Conservation (phyloP, 2,888 invertebrate species). For the Gastracanthus pulcherrimus region DNA sequence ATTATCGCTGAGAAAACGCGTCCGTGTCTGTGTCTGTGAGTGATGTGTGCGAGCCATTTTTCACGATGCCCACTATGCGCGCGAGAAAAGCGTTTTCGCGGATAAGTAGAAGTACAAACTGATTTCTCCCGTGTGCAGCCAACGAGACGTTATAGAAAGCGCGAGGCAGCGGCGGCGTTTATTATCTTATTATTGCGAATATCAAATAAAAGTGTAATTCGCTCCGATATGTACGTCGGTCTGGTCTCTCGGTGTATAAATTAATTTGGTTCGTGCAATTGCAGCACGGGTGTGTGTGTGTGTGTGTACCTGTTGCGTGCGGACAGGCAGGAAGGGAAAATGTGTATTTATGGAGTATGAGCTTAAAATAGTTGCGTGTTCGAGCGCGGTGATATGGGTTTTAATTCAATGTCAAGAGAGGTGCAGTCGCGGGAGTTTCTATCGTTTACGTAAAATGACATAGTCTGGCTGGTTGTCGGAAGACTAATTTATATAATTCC, state of each 20-base stretch:
- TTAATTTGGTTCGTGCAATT: slow-evolving; percentile 6
- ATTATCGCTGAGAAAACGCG: not conserved
- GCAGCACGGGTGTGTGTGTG: not conserved
- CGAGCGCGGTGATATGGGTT: not conserved
- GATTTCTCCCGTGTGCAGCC: slow-evolving; percentile 31
- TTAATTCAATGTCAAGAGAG: slow-evolving; percentile 28
- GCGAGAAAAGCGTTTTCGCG: slow-evolving; percentile 2
- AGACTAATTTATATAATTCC: slow-evolving; percentile 20
- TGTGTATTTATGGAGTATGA: not conserved
- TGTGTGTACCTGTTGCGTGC: not conserved
- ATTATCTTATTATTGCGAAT: slow-evolving; percentile 46
- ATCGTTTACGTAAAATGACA: not conserved
- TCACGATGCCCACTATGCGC: not conserved
- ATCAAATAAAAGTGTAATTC: slow-evolving; percentile 39
- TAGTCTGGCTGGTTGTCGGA: not conserved
- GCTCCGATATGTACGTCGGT: too few relatives aligned
- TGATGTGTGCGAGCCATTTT: not conserved
- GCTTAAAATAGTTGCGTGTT: slow-evolving; percentile 7
- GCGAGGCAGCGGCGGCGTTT: too few relatives aligned
- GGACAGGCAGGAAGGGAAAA: too few relatives aligned
- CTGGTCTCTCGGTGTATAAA: not conserved
- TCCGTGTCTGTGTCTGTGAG: not conserved
- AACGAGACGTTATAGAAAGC: slow-evolving; percentile 26
- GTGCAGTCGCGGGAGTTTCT: not conserved
- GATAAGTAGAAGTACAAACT: slow-evolving; percentile 26